A percentile compares a stretch with the other conserved stretches of the same genome.
Evolutionary conservation across 53 echinoderm and acorn worm genomes (phyloP).

Genomic region (Paelopatides confundens): DNA sequence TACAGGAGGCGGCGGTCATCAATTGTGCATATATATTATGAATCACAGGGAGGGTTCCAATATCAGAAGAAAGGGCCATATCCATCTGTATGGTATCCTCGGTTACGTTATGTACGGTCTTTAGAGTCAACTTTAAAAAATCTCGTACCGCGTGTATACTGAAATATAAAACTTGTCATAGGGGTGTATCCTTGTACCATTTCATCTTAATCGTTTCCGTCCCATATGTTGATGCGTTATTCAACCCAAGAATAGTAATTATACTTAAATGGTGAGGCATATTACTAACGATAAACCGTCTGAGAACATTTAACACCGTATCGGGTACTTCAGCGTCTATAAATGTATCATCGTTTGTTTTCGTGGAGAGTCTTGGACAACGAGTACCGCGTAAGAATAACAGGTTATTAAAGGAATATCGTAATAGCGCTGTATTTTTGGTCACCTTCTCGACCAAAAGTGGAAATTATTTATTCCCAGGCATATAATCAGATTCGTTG

Average conservation of each 20-base stretch:
- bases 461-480: too few relatives aligned
- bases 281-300: background rate
- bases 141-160: background rate
- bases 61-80: background rate
- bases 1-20: background rate
- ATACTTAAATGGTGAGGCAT: too few relatives aligned
- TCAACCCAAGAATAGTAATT: too few relatives aligned
- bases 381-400: too few relatives aligned
- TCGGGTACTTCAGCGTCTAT: background rate
- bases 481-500: background rate
- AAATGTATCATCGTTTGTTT: too few relatives aligned
- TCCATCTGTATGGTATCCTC: slow-evolving; percentile 2
- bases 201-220: too few relatives aligned
- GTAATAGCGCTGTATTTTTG: too few relatives aligned
- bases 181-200: background rate
- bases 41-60: background rate
- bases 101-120: background rate
- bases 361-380: too few relatives aligned
- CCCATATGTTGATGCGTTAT: too few relatives aligned
- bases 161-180: background rate
- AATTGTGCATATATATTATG: background rate
- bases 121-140: background rate
- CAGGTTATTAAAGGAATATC: too few relatives aligned
- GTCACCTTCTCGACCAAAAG: too few relatives aligned
- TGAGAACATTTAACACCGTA: background rate